Conservation (phyloP, 2,113 vertebrate genomes). For the Sinosuthora webbiana region DNA sequence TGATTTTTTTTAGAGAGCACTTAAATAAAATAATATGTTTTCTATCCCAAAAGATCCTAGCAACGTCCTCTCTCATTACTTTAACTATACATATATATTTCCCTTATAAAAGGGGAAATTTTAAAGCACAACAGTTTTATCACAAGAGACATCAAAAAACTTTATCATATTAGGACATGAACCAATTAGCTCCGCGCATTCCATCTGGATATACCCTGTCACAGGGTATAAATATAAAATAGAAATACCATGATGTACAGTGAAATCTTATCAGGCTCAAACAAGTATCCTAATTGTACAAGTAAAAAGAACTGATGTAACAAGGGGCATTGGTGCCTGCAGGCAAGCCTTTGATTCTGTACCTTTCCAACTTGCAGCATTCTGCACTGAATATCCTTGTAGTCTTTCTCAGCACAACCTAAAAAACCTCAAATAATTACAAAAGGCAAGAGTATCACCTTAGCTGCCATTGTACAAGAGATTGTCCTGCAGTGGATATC, state of each 20-base stretch:
- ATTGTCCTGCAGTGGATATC: background rate
- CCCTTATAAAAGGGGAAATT: conserved; percentile 1
- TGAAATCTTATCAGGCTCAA: conserved; percentile 49
- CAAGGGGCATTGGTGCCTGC: conserved; percentile 53
- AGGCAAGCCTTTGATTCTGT: conserved; percentile 69
- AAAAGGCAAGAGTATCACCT: conserved; percentile 30
- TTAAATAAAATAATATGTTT: background rate
- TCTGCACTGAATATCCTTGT: conserved; percentile 41
- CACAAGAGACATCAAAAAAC: conserved; percentile 25
- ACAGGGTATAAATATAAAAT: conserved; percentile 55
- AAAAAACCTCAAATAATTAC: conserved; percentile 60
- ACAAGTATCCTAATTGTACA: conserved; percentile 56
- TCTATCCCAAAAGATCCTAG: background rate
- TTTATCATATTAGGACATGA: conserved; percentile 13
- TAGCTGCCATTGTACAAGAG: background rate
- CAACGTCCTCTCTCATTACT: background rate
- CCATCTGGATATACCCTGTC: conserved; percentile 17
- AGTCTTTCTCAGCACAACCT: conserved; percentile 42
- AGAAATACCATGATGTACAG: conserved; percentile 32
- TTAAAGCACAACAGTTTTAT: conserved; percentile 19
- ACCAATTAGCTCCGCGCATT: conserved; percentile 40
- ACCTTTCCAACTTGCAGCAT: conserved; percentile 42
- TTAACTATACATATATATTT: background rate
- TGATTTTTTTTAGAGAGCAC: background rate
- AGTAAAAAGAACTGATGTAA: conserved; percentile 37